These are phyloP conservation scores for Porites evermanni DNA, from an alignment of 92 coral and sea anemone genomes.

Conservation along the genomic window DNA sequence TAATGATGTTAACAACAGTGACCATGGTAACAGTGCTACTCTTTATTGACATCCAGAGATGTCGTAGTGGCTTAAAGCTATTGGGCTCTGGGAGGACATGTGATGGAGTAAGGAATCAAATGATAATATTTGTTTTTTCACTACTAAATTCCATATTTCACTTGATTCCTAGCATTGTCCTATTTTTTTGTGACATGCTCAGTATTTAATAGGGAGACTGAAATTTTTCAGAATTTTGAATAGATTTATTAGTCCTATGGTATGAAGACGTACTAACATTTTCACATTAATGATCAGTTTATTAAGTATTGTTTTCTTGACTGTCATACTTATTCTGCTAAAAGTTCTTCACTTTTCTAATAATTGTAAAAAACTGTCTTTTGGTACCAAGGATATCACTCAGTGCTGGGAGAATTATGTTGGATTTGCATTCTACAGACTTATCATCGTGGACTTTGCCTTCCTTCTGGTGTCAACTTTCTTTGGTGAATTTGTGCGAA, in stretches of 20 bases:
- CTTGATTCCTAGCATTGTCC: no score
- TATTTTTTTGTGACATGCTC: no score
- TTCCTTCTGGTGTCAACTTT: constrained; percentile 89
- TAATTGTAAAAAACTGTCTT: background rate
- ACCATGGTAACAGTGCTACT: constrained; percentile 81
- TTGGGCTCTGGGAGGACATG: constrained; percentile 25
- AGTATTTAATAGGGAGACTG: no score
- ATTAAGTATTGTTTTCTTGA: no score
- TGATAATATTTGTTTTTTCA: background rate
- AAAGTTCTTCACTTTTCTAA: background rate
- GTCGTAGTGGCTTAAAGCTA: constrained; percentile 51
- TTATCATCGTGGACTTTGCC: constrained; percentile 89
- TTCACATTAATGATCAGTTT: no score
- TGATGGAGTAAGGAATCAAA: constrained; percentile 50
- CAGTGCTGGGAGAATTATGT: constrained; percentile 94
- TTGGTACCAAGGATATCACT: constrained; percentile 43
- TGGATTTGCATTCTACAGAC: constrained; percentile 90
- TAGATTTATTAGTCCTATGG: no score
- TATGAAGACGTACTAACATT: no score
- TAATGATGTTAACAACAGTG: constrained; percentile 84
- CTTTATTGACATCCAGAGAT: constrained; percentile 79
- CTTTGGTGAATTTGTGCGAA: constrained; percentile 95
- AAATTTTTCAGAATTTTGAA: no score
- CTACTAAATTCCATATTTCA: no score
- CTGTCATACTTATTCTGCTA: no score